Conservation (phyloP, 2,888 invertebrate genomes). For the Gymnoscelis rufifasciata region DNA sequence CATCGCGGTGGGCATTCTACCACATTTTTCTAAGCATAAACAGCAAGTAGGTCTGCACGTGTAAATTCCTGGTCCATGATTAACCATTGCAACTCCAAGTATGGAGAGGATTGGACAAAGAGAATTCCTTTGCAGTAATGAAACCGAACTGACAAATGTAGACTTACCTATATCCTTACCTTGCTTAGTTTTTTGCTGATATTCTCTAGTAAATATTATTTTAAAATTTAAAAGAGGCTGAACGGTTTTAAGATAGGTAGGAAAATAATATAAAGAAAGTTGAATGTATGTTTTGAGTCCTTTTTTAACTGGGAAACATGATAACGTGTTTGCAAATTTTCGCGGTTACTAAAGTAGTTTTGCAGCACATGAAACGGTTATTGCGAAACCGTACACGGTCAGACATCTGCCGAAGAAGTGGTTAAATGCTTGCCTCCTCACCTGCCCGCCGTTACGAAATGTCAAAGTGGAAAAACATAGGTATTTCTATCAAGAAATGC, state of each 20-base stretch:
- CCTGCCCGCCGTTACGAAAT: constrained; percentile 68
- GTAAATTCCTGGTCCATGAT: constrained; percentile 50
- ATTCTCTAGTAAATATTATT: too few relatives aligned
- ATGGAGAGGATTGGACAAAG: constrained; percentile 46
- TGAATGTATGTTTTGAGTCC: neutral
- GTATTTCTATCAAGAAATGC: neutral
- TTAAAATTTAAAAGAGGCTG: too few relatives aligned
- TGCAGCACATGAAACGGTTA: constrained; percentile 24
- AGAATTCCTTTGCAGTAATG: constrained; percentile 39
- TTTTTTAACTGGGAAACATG: neutral
- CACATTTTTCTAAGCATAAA: constrained; percentile 17
- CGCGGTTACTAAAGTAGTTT: constrained; percentile 1
- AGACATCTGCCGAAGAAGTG: constrained; percentile 56
- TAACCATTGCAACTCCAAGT: constrained; percentile 42
- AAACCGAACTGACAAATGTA: constrained; percentile 29
- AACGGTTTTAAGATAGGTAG: too few relatives aligned
- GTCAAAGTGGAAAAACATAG: constrained; percentile 44
- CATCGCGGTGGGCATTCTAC: constrained; percentile 10
- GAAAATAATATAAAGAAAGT: neutral
- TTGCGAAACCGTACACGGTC: constrained; percentile 44
- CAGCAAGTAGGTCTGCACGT: constrained; percentile 32
- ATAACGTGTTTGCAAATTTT: neutral
- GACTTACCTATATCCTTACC: constrained; percentile 13
- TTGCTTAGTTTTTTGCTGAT: too few relatives aligned
- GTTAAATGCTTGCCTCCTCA: constrained; percentile 47